Base-by-base conservation (phyloP, 2,797 vertebrate genomes). In the Enteromius argenteus region DNA sequence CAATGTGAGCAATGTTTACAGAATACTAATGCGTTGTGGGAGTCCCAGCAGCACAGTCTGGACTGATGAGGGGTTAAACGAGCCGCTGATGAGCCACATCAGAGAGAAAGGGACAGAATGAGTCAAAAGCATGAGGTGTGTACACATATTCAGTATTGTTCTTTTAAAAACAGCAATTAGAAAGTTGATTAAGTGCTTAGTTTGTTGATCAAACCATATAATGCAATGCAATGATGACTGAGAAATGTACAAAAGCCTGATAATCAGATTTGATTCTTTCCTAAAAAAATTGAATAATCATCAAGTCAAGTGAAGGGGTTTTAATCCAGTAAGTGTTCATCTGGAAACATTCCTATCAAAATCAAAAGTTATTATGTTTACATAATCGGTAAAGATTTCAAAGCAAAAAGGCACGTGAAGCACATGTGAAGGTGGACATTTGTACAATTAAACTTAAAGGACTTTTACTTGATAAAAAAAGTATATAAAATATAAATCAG, bases 61-160 rank as follows among this genome's bases (percentile, higher is more conserved):
- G 74, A 68, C 39, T 77, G 46, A 80, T 76, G 77, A 66, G 72
- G 85, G 85, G 82, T 83, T 87, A 83, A 88, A 87, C 11, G 21
- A 84, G 77, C 53, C n/a, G 68, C 62, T 85, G 88, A 90, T 75
- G 68, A 86, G 80, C 75, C 68, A 35, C 86, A 85, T 77, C 30
- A 64, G 69, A 79, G 37, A 76, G 60, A 49, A 58, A 17, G 49
- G 9, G 56, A 21, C 13, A 46, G 19, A 84, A n/a, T 32, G 51
- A 44, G n/a, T 77, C 14, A 44, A 56, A n/a, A 49, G 13, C 14
- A 60, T 71, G 62, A 64, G 35, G 15, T 49, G 13, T 46, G 4
- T 72, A 27, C 42, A 73, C 4, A 10, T 73, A 30, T 51, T 1
- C 44, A 0, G 4, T 72, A 72, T 17, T 49, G 1, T 11, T 71